Base-by-base conservation (phyloP, 30 jellyfish, hydroid and myxozoan species). In the Catostylus mosaicus region DNA sequence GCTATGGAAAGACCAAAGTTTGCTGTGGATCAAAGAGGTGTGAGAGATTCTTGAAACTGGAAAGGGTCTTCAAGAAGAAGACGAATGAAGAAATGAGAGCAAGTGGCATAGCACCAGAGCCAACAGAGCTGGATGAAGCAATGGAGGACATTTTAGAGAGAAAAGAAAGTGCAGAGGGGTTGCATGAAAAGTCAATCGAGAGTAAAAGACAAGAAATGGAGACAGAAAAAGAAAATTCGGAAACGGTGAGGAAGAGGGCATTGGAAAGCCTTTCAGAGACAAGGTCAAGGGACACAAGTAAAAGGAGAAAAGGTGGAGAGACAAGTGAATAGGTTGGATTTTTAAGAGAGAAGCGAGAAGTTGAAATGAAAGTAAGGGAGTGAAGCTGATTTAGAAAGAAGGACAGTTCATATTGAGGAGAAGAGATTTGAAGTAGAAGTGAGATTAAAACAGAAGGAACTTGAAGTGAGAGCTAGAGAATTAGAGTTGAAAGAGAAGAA, bases 71-170 rank as follows among this genome's bases (percentile, higher is more conserved):
- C 30, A 29, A 6, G 40, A 6, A 37, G 18, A 66, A 78, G 47
- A 36, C 20, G 31, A 30, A 26, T 19, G 70, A 34, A 16, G 68
- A 59, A 78, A 32, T 34, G 61, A 66, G 65, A 45, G 84, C 85
- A 23, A 30, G 51, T 57, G 34, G 83, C 30, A 46, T 80, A 16
- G 16, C 45, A 33, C 66, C 48, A 26, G 84, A 80, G 27, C 75
- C 7, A 5, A 78, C 18, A 14, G 84, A 78, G 40, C 9, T 78
- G 34, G 51, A 40, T 63, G 56, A 59, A 16, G 60, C 48, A 51
- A 35, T 78, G 71, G 89, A 78, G 66, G 82, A 54, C 6, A 66
- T 66, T 29, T 8, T 33, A 7, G 78, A 66, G 27, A 66, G 78
- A n/a, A 66, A 30, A 30, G 78, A 66, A 7, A 29, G 59, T 66